A percentile compares a stretch with the other conserved stretches of the same genome.
These are phyloP conservation scores for Phaethon lepturus DNA, from an alignment of 2,113 vertebrate genomes.

Conservation along the genomic window DNA sequence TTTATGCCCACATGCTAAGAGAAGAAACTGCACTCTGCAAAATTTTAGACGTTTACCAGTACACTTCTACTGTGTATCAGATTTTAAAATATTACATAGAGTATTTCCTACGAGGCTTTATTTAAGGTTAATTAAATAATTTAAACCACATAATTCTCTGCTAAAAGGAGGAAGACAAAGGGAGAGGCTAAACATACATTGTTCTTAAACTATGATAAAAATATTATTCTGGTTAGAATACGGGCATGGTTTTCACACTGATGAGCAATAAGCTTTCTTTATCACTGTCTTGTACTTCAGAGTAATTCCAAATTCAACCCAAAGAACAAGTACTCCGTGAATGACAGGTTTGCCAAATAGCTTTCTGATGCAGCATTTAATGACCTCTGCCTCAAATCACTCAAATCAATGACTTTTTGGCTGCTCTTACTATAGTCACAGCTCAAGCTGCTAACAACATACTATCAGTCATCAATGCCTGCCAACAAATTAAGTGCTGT, in stretches of 20 bases:
- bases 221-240: background rate
- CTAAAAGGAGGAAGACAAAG: background rate
- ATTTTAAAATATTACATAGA: background rate
- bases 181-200: background rate
- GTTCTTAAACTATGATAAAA: background rate
- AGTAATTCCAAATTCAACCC: background rate
- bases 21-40: background rate
- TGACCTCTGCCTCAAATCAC: background rate
- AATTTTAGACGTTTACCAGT: background rate
- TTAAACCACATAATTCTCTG: background rate
- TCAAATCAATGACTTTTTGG: conserved; percentile 1
- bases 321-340: background rate
- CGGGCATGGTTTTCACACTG: background rate
- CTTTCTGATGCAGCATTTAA: conserved; percentile 16
- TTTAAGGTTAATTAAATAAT: background rate
- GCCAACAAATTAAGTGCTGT: conserved; percentile 2
- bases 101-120: background rate
- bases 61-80: background rate
- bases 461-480: background rate
- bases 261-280: background rate
- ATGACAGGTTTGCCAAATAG: background rate
- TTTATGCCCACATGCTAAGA: background rate
- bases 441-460: background rate
- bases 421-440: background rate
- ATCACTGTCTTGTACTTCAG: background rate